These are phyloP conservation scores for Oxyura jamaicensis DNA, from an alignment of 2,113 vertebrate species.

Conservation along the genomic window DNA sequence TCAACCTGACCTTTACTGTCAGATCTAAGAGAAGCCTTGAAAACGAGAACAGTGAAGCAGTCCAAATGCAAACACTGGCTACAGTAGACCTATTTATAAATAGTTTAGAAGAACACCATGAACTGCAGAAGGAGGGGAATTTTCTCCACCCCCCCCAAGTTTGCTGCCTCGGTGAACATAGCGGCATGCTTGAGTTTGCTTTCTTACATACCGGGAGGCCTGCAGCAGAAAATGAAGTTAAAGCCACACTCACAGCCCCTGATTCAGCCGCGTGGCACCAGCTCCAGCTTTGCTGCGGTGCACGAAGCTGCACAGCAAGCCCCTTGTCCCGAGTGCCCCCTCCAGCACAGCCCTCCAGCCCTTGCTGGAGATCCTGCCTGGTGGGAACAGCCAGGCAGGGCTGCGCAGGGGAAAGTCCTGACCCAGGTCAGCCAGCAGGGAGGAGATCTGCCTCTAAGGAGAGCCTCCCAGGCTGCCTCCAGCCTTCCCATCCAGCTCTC, in stretches of 20 bases:
- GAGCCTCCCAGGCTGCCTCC: background rate
- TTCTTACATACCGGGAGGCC: constrained; percentile 44
- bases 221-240: constrained; percentile 45
- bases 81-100: constrained; percentile 64
- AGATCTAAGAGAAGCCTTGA: constrained; percentile 57
- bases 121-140: constrained; percentile 33
- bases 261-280: background rate
- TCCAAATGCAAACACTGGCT: constrained; percentile 59
- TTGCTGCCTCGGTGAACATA: constrained; percentile 60
- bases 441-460: background rate
- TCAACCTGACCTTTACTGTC: constrained; percentile 57
- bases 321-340: background rate
- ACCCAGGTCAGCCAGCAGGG: background rate
- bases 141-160: background rate
- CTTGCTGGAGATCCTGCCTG: background rate
- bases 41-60: constrained; percentile 24
- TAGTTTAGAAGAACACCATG: constrained; percentile 54
- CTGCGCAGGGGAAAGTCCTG: background rate
- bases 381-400: background rate
- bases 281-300: background rate
- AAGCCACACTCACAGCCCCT: background rate
- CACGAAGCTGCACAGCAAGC: background rate
- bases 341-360: background rate
- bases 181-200: constrained; percentile 59
- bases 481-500: background rate